Conservation (phyloP, 2,797 vertebrate genomes). For the Acipenser oxyrinchus region DNA sequence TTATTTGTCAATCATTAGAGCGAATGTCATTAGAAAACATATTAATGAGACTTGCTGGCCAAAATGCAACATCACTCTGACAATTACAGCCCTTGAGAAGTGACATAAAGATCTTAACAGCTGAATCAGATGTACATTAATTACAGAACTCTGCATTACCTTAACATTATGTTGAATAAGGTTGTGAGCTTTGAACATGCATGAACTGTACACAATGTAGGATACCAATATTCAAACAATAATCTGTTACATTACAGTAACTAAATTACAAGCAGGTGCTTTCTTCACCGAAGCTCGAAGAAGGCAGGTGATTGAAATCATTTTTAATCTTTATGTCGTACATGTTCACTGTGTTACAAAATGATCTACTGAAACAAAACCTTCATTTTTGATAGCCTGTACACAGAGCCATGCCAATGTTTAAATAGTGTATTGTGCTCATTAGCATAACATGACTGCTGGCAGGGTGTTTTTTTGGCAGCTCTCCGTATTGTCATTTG, state of each 20-base stretch:
- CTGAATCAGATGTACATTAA: background rate
- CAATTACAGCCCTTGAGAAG: conserved; percentile 15
- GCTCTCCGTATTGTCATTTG: conserved; percentile 20
- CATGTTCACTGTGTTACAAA: conserved; percentile 34
- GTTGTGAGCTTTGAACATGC: no score
- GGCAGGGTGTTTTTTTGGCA: conserved; percentile 23
- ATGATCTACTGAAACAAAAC: conserved; percentile 30
- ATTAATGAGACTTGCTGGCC: conserved; percentile 17
- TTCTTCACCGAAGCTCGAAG: no score
- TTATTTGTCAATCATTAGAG: conserved; percentile 32
- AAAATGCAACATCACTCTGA: conserved; percentile 25
- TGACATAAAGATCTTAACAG: background rate
- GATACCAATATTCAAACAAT: no score
- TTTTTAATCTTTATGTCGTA: conserved; percentile 35
- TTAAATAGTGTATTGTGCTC: conserved; percentile 29
- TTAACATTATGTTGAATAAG: background rate
- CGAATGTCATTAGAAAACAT: conserved; percentile 32
- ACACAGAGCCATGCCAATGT: conserved; percentile 26
- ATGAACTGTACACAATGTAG: no score
- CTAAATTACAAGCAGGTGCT: background rate
- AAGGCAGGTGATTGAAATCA: background rate
- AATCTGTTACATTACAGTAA: background rate
- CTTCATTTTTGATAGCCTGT: conserved; percentile 2
- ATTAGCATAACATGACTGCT: conserved; percentile 24
- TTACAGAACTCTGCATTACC: background rate